Evolutionary conservation across 2,113 vertebrate species (phyloP), one percentile per base, ranked within the genome.

Genomic region (Lophochroa leadbeateri): DNA sequence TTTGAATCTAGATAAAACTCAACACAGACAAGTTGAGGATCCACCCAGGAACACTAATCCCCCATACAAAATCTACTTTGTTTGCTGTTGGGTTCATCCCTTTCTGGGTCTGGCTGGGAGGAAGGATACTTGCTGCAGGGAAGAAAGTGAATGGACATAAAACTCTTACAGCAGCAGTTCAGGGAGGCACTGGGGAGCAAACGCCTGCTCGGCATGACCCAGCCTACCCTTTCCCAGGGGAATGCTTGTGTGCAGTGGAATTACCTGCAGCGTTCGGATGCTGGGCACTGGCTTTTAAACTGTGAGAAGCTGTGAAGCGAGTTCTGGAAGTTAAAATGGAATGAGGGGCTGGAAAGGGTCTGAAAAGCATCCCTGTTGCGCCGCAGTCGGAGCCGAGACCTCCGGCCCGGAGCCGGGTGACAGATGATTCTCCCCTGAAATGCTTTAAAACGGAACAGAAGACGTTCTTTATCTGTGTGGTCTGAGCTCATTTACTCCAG

Each of bases 381-480:
- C 94, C 96, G 94, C 96, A 46, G 97, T 29, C 69, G 64, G 96
- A 95, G 96, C 95, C 80, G 95, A 97, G 96, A 96, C 82, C 96
- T 97, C 95, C 84, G 69, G 55, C 64, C 83, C 18, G 84, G 96
- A 91, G 85, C 94, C 87, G 68, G 86, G 96, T 96, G 97, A 98
- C 97, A 98, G 98, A 98, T 79, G 98, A 97, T 97, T 97, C 97
- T 97, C 78, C 96, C 81, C 96, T 92, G 94, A 92, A 97, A 96
- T 74, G 83, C 84, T 97, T 96, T 90, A 79, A 96, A 92, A 88
- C 43, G 97, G 98, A 99, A 99, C 97, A 98, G 98, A 98, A 98
- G 97, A 97, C 92, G 96, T 92, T 97, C 98, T 99, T 99, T 99
- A 99, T 99, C 99, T 99, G 99, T 99, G 99, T 98, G 99, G 99